Evolutionary conservation across 2,113 vertebrate species (phyloP).

Genomic region (Tonatia bakeri): DNA sequence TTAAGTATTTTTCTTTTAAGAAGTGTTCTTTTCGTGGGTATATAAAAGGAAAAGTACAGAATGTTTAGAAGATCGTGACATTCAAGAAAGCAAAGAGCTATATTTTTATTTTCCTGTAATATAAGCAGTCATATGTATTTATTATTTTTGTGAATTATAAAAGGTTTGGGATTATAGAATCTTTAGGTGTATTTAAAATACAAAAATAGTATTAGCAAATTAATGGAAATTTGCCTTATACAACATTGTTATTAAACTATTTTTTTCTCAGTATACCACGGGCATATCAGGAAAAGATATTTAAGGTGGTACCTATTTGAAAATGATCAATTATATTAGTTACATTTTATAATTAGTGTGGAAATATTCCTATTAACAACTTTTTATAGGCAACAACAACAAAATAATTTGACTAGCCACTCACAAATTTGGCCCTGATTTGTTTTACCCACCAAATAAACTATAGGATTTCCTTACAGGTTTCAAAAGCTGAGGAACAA

Average conservation of each 20-base stretch:
- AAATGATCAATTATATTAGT: background rate
- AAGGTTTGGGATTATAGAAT: background rate
- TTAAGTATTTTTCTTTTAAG: slow-evolving; percentile 35
- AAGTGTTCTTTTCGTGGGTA: background rate
- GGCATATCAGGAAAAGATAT: background rate
- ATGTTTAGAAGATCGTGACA: slow-evolving; percentile 4
- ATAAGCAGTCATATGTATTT: slow-evolving; percentile 11
- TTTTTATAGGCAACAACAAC: background rate
- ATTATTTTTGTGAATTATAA: slow-evolving; percentile 9
- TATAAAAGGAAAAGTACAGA: slow-evolving; percentile 44
- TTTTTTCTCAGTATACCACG: background rate
- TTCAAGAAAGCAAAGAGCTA: slow-evolving; percentile 43
- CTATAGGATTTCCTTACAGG: background rate
- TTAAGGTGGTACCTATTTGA: background rate
- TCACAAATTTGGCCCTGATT: background rate
- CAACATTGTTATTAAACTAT: background rate
- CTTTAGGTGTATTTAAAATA: background rate
- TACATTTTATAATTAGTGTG: background rate
- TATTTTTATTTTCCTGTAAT: slow-evolving; percentile 11
- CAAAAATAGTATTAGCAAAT: slow-evolving; percentile 13
- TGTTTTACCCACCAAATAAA: background rate
- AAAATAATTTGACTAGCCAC: background rate
- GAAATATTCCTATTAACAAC: background rate
- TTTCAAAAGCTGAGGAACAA: slow-evolving; percentile 9
- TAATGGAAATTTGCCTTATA: background rate